A percentile compares a stretch with the other conserved stretches of the same genome.
phyloP scores from a whole-genome alignment of 1,140 invertebrate genomes.

The Halesus radiatus region DNA sequence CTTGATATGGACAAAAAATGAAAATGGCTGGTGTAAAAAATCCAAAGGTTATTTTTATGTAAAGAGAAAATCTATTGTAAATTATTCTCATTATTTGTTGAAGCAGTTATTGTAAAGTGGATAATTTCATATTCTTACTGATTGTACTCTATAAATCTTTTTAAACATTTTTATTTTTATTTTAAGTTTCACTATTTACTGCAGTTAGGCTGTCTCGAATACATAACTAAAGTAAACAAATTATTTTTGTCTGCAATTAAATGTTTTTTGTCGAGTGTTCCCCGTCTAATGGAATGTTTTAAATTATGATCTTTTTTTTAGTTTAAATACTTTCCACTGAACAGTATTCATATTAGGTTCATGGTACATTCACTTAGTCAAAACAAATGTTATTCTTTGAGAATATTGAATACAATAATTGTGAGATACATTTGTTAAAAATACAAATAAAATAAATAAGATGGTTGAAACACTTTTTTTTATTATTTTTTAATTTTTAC shows the following conservation, averaged over 20 bases:
- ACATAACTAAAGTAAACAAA: conserved; percentile 20
- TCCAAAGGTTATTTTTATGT: conserved; percentile 41
- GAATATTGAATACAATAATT: conserved; percentile 23
- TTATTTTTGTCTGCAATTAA: conserved; percentile 15
- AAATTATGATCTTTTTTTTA: conserved; percentile 7
- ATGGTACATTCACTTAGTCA: conserved; percentile 18
- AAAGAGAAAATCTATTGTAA: conserved; percentile 19
- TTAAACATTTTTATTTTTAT: conserved; percentile 9
- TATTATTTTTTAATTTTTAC: too few relatives aligned
- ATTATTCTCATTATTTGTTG: conserved; percentile 12
- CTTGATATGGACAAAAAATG: conserved; percentile 17
- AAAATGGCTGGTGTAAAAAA: conserved; percentile 30
- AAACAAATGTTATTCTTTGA: conserved; percentile 34
- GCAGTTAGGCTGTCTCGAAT: background rate
- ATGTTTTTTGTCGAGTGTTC: background rate
- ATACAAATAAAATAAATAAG: conserved; percentile 43
- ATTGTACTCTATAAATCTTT: conserved; percentile 18
- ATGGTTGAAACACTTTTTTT: conserved; percentile 28
- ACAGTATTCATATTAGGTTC: conserved; percentile 23
- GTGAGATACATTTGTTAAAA: conserved; percentile 39
- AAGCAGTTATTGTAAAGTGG: background rate
- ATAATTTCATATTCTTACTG: conserved; percentile 14
- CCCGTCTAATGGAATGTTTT: conserved; percentile 15
- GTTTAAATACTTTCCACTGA: conserved; percentile 22
- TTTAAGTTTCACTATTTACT: conserved; percentile 27